phyloP scores from a whole-genome alignment of 2,888 invertebrate genomes.

The Allygus modestus region DNA sequence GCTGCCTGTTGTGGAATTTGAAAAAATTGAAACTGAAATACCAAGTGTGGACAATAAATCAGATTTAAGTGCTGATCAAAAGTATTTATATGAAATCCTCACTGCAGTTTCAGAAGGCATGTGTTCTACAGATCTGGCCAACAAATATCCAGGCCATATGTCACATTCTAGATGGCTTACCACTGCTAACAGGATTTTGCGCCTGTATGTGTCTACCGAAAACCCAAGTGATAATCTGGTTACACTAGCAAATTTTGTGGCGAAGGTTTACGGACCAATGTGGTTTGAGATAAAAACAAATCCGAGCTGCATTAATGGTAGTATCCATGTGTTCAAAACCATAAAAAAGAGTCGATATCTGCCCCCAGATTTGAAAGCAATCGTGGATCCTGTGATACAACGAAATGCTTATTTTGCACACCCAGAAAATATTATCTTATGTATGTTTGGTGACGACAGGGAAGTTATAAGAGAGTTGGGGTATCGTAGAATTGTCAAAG shows the following conservation, averaged over 20 bases:
- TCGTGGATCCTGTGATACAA: background rate
- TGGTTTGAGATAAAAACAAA: conserved; percentile 31
- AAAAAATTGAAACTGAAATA: background rate
- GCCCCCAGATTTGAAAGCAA: background rate
- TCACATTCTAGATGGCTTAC: too few relatives aligned
- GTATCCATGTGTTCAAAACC: conserved; percentile 5
- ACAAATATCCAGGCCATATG: too few relatives aligned
- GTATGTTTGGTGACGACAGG: conserved; percentile 10
- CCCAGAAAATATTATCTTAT: conserved; percentile 9
- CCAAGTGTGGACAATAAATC: background rate
- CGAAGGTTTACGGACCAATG: conserved; percentile 44
- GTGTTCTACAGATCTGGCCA: too few relatives aligned
- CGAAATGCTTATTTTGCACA: conserved; percentile 13
- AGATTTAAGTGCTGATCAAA: too few relatives aligned
- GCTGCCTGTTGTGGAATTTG: too few relatives aligned
- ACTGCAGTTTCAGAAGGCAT: too few relatives aligned
- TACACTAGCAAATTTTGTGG: conserved; percentile 18
- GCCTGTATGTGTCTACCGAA: conserved; percentile 50
- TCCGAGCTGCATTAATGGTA: background rate
- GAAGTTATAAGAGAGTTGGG: background rate
- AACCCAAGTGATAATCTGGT: conserved; percentile 16
- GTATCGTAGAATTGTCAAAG: background rate
- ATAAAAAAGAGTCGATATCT: background rate
- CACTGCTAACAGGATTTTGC: conserved; percentile 7
- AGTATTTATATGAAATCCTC: too few relatives aligned